These are phyloP conservation scores for Pituophis catenifer DNA, from an alignment of 2,113 vertebrate genomes.

Conservation along the genomic window DNA sequence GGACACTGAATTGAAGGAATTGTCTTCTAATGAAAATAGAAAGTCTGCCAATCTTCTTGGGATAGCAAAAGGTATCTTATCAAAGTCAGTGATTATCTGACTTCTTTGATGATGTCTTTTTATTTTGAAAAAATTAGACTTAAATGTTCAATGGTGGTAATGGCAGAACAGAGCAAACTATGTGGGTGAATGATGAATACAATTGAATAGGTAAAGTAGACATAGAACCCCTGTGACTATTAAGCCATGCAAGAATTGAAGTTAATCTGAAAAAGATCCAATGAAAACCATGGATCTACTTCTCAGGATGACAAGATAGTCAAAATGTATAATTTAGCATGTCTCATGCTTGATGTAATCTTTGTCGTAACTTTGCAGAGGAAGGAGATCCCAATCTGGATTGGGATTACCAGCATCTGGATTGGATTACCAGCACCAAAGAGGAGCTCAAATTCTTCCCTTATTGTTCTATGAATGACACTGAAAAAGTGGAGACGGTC, in stretches of 20 bases:
- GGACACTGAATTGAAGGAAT: background rate
- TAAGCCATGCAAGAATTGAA: background rate
- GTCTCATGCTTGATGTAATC: background rate
- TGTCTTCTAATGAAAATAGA: background rate
- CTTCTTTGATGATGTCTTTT: background rate
- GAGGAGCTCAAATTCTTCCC: background rate
- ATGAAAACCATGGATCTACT: background rate
- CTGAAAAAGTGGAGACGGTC: background rate
- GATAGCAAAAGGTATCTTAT: background rate
- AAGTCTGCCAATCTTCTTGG: background rate
- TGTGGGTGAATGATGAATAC: background rate
- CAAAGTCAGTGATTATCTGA: background rate
- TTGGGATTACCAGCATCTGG: too few species aligned
- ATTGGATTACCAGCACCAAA: background rate
- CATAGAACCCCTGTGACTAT: background rate
- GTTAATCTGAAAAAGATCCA: background rate
- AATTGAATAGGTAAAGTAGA: background rate
- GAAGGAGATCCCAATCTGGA: background rate
- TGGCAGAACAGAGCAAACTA: background rate
- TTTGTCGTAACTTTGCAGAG: background rate
- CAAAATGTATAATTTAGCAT: background rate
- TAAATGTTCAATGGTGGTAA: background rate
- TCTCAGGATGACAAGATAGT: background rate
- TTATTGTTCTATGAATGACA: background rate
- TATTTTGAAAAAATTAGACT: background rate